Conservation (phyloP, 2,797 vertebrate species). For the Buceros bicornis region DNA sequence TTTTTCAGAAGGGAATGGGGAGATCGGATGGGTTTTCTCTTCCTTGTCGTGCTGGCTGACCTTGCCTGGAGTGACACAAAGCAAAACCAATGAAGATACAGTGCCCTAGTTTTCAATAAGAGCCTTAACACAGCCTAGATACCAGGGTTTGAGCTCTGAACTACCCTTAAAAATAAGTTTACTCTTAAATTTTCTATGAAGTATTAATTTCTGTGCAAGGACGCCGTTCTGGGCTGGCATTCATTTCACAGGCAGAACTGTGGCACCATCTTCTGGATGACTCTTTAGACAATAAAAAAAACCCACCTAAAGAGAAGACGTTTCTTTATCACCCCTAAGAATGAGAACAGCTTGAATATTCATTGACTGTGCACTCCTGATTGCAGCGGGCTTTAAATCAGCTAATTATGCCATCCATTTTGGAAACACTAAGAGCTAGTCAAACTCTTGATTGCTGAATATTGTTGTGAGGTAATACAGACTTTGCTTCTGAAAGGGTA, state of each 20-base stretch:
- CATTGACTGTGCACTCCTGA: conserved; percentile 76
- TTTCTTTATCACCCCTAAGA: conserved; percentile 62
- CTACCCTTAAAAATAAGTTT: conserved; percentile 39
- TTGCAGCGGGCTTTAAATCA: conserved; percentile 73
- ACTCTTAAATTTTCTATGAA: conserved; percentile 18
- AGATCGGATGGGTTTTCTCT: neutral
- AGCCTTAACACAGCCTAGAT: conserved; percentile 28
- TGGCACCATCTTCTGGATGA: conserved; percentile 80
- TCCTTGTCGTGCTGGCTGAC: conserved; percentile 19
- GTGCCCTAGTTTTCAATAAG: conserved; percentile 59
- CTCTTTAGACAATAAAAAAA: conserved; percentile 59
- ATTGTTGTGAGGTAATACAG: conserved; percentile 40
- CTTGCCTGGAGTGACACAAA: conserved; percentile 71
- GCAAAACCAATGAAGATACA: conserved; percentile 38
- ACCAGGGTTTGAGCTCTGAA: conserved; percentile 26
- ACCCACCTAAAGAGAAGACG: conserved; percentile 37
- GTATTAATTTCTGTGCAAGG: neutral
- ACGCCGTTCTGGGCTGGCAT: neutral
- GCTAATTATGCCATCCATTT: conserved; percentile 78
- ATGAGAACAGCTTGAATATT: conserved; percentile 79
- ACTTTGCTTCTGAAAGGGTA: conserved; percentile 36
- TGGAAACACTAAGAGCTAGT: conserved; percentile 65
- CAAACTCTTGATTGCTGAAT: conserved; percentile 69
- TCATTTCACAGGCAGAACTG: conserved; percentile 75
- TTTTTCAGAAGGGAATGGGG: neutral